Evolutionary conservation across 2,797 vertebrate species (phyloP).

Genomic region (Dermochelys coriacea): DNA sequence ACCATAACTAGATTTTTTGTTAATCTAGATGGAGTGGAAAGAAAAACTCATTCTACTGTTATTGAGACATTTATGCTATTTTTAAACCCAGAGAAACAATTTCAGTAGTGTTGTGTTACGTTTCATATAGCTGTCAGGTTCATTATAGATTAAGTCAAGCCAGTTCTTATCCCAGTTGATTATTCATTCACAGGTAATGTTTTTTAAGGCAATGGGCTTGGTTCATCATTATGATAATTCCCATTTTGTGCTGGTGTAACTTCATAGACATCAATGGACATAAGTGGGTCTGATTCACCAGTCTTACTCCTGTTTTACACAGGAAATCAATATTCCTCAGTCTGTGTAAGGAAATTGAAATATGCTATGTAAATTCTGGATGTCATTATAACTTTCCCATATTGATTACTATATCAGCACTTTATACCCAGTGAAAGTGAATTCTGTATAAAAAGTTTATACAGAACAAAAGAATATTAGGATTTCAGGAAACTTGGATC

Average conservation of each 20-base stretch:
- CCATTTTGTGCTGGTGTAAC: fast-evolving
- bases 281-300: background rate
- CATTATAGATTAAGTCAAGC: background rate
- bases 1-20: background rate
- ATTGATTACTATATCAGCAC: background rate
- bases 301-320: background rate
- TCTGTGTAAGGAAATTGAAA: background rate
- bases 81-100: background rate
- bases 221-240: background rate
- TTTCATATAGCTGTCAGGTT: background rate
- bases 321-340: conserved; percentile 4
- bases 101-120: background rate
- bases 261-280: background rate
- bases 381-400: background rate
- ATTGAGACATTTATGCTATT: background rate
- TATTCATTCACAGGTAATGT: background rate
- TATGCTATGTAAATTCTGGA: background rate
- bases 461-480: background rate
- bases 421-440: background rate
- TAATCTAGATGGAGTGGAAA: background rate
- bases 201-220: background rate
- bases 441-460: background rate
- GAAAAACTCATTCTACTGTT: background rate
- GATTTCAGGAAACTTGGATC: conserved; percentile 25
- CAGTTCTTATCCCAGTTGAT: background rate